Conservation (phyloP, 1,140 invertebrate species). For the Rhizoglyphus robini region DNA sequence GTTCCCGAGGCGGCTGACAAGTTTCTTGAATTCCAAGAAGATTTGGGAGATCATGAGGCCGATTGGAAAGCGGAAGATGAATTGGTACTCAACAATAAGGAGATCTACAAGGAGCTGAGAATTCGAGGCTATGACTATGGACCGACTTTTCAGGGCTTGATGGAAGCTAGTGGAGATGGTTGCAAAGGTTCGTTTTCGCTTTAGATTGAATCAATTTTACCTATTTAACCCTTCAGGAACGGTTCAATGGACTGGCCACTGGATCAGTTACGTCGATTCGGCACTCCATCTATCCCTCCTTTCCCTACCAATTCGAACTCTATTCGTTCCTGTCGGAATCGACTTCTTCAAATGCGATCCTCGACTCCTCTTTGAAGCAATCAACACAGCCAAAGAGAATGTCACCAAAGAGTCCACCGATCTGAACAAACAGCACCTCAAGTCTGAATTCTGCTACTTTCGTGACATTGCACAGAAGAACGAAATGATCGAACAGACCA, state of each 20-base stretch:
- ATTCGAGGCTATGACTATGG: slow-evolving; percentile 86
- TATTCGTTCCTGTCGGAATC: slow-evolving; percentile 74
- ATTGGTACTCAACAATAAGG: slow-evolving; percentile 34
- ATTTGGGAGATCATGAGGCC: slow-evolving; percentile 25
- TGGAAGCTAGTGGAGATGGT: slow-evolving; percentile 30
- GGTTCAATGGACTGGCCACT: slow-evolving; percentile 37
- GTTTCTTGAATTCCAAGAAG: slow-evolving; percentile 7
- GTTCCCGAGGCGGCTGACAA: slow-evolving; percentile 25
- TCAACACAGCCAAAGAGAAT: slow-evolving; percentile 28
- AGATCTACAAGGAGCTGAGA: slow-evolving; percentile 85
- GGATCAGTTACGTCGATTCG: slow-evolving; percentile 42
- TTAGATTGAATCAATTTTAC: background rate
- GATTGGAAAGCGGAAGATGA: background rate
- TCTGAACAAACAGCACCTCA: background rate
- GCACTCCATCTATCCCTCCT: slow-evolving; percentile 41
- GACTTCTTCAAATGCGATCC: slow-evolving; percentile 45
- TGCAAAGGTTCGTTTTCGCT: background rate
- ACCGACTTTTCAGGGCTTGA: slow-evolving; percentile 69
- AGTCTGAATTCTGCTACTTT: slow-evolving; percentile 16
- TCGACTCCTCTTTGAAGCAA: slow-evolving; percentile 27
- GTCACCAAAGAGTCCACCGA: background rate
- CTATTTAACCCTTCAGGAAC: background rate
- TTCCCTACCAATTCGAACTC: slow-evolving; percentile 40
- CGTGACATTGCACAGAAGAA: background rate
- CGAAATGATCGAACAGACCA: background rate